Percentiles rank a stretch among this genome's conserved stretches.
Evolutionary conservation across 2,113 vertebrate species (phyloP).

Genomic region (Dromaius novaehollandiae): DNA sequence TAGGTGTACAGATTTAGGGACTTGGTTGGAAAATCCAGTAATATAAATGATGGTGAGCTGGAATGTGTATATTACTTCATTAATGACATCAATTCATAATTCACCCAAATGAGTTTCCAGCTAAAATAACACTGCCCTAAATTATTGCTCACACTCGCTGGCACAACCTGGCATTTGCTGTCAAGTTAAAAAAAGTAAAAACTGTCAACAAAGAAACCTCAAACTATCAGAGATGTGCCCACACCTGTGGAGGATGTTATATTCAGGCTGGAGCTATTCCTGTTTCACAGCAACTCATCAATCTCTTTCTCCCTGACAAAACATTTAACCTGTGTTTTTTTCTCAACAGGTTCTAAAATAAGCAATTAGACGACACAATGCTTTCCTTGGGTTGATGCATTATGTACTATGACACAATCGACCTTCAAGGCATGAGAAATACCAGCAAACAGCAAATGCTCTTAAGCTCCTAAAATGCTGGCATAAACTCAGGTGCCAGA

Average conservation of each 20-base stretch:
- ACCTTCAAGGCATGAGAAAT: conserved; percentile 24
- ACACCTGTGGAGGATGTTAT: neutral
- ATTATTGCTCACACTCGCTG: neutral
- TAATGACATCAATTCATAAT: neutral
- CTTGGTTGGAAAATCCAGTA: fast-evolving
- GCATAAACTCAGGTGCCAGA: neutral
- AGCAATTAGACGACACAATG: neutral
- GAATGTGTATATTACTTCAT: neutral
- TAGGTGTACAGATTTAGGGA: neutral
- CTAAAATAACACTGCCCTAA: neutral
- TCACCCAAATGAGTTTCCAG: neutral
- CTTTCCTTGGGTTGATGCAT: conserved; percentile 28
- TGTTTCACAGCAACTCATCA: conserved; percentile 18
- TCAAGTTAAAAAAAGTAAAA: neutral
- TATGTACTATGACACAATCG: conserved; percentile 24
- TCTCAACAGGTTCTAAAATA: conserved; percentile 19
- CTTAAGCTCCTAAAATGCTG: conserved; percentile 1
- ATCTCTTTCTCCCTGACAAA: conserved; percentile 36
- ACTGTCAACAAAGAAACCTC: neutral
- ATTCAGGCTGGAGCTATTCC: neutral
- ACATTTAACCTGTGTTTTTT: conserved; percentile 53
- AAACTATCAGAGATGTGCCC: neutral
- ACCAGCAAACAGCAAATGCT: neutral
- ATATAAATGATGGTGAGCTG: neutral
- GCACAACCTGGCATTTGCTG: neutral